Evolutionary conservation across 2,888 invertebrate species (phyloP).

Genomic region (Sphaeridia pumilis): DNA sequence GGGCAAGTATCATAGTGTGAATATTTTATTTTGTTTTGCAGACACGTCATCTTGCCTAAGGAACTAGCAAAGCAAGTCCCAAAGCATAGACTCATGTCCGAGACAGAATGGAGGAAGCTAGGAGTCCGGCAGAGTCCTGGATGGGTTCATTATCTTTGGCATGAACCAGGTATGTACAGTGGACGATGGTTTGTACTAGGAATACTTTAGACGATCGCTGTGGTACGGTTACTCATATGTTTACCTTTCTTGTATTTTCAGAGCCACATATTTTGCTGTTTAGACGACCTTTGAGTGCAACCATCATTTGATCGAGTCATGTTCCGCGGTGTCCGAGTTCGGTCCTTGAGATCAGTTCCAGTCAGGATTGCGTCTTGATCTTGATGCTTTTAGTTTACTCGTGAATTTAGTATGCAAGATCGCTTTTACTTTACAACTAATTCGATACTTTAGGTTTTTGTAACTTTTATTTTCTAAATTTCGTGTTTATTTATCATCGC

Average conservation of each 20-base stretch:
- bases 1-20: background rate
- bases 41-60: constrained; percentile 89
- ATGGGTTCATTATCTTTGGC: constrained; percentile 95
- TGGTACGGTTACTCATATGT: background rate
- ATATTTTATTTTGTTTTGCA: constrained; percentile 41
- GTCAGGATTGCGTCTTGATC: no score
- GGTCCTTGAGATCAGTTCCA: no score
- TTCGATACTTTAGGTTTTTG: no score
- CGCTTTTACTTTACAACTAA: no score
- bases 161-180: constrained; percentile 63
- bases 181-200: background rate
- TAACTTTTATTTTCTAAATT: no score
- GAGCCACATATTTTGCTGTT: constrained; percentile 87
- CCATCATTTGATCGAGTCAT: no score
- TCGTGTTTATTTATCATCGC: no score
- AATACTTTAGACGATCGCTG: background rate
- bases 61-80: constrained; percentile 82
- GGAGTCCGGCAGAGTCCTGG: constrained; percentile 94
- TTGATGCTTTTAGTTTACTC: no score
- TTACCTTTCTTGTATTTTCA: constrained; percentile 38
- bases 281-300: constrained; percentile 26
- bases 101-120: constrained; percentile 83
- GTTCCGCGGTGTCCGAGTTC: no score
- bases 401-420: no score
- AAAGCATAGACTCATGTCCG: constrained; percentile 84